Conservation (phyloP, 1,140 invertebrate species). For the Saccostrea echinata region DNA sequence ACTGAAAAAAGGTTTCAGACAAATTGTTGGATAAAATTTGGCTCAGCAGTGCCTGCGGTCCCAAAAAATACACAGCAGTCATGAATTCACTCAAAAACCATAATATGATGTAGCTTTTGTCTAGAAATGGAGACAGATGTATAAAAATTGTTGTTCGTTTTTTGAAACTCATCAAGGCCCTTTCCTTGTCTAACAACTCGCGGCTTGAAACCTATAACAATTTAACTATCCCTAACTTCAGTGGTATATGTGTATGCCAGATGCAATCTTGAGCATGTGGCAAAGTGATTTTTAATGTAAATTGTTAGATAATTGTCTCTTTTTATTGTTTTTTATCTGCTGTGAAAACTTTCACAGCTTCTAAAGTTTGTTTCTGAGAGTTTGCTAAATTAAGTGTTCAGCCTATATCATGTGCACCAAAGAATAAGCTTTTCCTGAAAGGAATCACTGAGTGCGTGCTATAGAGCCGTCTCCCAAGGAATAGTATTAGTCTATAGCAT, state of each 20-base stretch:
- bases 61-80: neutral
- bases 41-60: neutral
- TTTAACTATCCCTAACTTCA: conserved; percentile 9
- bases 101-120: neutral
- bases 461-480: neutral
- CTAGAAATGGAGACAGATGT: neutral
- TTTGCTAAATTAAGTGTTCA: conserved; percentile 30
- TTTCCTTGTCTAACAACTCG: conserved; percentile 20
- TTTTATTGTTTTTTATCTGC: conserved; percentile 43
- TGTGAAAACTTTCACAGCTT: conserved; percentile 41
- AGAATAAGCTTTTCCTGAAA: neutral
- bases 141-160: neutral
- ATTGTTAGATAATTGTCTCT: conserved; percentile 41
- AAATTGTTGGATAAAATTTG: neutral
- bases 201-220: conserved; percentile 7
- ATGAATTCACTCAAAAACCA: neutral
- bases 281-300: conserved; percentile 41
- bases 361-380: conserved; percentile 26
- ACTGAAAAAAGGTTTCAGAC: neutral
- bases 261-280: conserved; percentile 29
- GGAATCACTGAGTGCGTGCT: neutral
- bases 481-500: neutral
- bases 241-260: conserved; percentile 7
- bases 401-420: conserved; percentile 5
- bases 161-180: conserved; percentile 31